These are phyloP conservation scores for Scomber scombrus DNA, from an alignment of 2,113 vertebrate genomes.

Conservation along the genomic window DNA sequence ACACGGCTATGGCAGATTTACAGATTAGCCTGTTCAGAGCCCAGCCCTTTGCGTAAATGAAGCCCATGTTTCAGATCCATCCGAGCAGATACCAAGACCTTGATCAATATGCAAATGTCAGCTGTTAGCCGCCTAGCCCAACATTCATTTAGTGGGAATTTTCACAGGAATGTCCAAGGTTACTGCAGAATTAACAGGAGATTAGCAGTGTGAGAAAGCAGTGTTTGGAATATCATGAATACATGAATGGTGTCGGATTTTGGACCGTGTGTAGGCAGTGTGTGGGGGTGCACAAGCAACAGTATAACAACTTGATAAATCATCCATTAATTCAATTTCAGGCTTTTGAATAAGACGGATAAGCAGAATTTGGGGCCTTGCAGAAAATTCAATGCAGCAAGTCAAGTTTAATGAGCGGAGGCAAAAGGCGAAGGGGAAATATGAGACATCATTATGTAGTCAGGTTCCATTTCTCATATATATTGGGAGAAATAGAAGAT, in stretches of 20 bases:
- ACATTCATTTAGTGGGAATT: conserved; percentile 58
- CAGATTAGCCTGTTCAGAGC: conserved; percentile 70
- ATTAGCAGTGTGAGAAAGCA: conserved; percentile 45
- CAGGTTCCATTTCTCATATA: conserved; percentile 43
- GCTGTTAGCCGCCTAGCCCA: conserved; percentile 43
- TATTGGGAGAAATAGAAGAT: conserved; percentile 37
- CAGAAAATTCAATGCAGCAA: conserved; percentile 61
- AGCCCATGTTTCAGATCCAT: conserved; percentile 44
- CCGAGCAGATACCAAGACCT: conserved; percentile 47
- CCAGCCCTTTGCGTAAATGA: conserved; percentile 9
- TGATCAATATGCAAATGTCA: conserved; percentile 74
- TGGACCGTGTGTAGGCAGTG: conserved; percentile 36
- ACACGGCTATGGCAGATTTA: conserved; percentile 75
- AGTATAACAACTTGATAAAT: conserved; percentile 63
- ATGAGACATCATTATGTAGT: conserved; percentile 49
- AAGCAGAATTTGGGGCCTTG: conserved; percentile 43
- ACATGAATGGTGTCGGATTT: conserved; percentile 43
- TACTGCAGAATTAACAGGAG: conserved; percentile 57
- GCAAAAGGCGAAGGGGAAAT: conserved; percentile 52
- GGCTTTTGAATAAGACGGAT: conserved; percentile 60
- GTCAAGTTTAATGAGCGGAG: conserved; percentile 65
- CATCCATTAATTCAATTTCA: conserved; percentile 67
- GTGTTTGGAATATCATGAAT: conserved; percentile 50
- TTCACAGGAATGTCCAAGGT: conserved; percentile 68
- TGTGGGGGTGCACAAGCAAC: conserved; percentile 50